phyloP scores from a whole-genome alignment of 2,797 vertebrate species.

The Trachurus trachurus region DNA sequence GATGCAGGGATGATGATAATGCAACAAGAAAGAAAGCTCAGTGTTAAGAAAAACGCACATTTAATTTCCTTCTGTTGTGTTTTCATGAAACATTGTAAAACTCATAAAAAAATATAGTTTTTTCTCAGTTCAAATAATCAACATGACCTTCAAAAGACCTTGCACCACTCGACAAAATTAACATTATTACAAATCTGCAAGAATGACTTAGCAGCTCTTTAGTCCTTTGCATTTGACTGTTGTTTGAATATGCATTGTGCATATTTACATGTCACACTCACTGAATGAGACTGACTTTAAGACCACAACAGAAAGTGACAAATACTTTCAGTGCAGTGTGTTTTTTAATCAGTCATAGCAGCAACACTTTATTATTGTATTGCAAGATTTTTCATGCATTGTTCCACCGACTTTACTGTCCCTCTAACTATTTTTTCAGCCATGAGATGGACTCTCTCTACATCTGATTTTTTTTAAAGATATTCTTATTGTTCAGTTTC shows the following conservation, averaged over 20 bases:
- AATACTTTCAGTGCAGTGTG: neutral
- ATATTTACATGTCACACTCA: neutral
- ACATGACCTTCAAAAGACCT: neutral
- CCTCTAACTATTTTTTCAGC: neutral
- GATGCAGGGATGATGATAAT: neutral
- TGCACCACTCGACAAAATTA: neutral
- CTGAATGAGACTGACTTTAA: neutral
- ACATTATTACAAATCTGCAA: neutral
- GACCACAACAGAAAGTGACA: neutral
- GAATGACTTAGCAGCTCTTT: neutral
- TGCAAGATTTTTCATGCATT: neutral
- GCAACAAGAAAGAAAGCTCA: neutral
- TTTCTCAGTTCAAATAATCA: neutral
- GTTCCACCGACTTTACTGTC: neutral
- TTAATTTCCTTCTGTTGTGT: neutral
- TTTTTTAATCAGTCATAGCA: no score
- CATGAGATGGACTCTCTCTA: constrained; percentile 37
- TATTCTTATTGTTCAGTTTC: constrained; percentile 3
- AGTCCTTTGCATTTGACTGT: neutral
- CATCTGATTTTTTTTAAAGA: no score
- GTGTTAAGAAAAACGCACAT: neutral
- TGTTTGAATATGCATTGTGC: neutral
- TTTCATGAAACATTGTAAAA: neutral
- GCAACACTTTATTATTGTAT: neutral
- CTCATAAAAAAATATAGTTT: neutral